A percentile compares a stretch with the other conserved stretches of the same genome.
phyloP scores from a whole-genome alignment of 2,888 invertebrate genomes.

The Melanotus villosus region DNA sequence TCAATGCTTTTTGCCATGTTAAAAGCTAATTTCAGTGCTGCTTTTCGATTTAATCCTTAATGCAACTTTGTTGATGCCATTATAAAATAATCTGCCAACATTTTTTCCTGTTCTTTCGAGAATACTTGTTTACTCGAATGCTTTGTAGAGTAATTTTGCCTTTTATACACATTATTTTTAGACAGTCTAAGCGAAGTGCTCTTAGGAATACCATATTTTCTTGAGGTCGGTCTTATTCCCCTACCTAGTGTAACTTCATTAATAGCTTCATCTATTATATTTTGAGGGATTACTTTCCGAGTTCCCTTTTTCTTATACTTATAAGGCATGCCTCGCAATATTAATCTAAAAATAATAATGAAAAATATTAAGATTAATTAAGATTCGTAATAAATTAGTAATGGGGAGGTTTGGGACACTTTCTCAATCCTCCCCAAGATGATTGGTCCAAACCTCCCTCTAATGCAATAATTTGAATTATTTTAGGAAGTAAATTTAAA shows the following conservation, averaged over 20 bases:
- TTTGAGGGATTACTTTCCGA: too few species aligned
- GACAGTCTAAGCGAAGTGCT: neutral
- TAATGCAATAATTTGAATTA: too few species aligned
- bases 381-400: too few species aligned
- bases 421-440: too few species aligned
- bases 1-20: too few species aligned
- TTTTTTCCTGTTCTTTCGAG: slow-evolving; percentile 1
- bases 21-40: slow-evolving; percentile 8
- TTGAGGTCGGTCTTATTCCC: neutral
- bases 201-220: slow-evolving; percentile 21
- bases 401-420: too few species aligned
- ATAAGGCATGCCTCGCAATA: too few species aligned
- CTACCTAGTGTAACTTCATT: slow-evolving; percentile 8
- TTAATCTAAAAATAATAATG: too few species aligned
- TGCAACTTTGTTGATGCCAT: slow-evolving; percentile 17
- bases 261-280: slow-evolving; percentile 7
- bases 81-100: slow-evolving; percentile 21
- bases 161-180: slow-evolving; percentile 6
- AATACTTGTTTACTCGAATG: slow-evolving; percentile 29
- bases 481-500: too few species aligned
- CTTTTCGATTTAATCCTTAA: slow-evolving; percentile 15
- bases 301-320: too few species aligned
- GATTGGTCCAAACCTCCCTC: too few species aligned
- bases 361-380: too few species aligned
- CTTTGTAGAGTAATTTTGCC: slow-evolving; percentile 21